These are phyloP conservation scores for Nysson spinosus DNA, from an alignment of 2,888 invertebrate species.

Conservation along the genomic window DNA sequence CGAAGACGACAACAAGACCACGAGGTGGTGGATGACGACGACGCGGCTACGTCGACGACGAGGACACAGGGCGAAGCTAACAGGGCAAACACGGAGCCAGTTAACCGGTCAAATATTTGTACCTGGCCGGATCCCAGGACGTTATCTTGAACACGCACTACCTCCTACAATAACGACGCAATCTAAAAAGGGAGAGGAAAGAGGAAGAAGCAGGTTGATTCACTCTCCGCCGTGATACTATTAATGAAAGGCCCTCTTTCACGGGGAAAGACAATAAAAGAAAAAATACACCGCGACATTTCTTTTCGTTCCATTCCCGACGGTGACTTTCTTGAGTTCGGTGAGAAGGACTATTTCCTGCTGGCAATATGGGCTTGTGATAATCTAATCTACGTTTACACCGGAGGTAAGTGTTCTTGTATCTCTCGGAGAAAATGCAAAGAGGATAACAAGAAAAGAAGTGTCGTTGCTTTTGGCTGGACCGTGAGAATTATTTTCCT, in stretches of 20 bases:
- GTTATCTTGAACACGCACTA: constrained; percentile 69
- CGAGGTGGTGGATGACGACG: constrained; percentile 25
- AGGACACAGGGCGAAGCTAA: constrained; percentile 53
- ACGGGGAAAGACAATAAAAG: constrained; percentile 63
- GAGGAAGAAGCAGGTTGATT: constrained; percentile 54
- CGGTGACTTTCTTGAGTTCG: constrained; percentile 3
- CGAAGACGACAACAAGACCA: constrained; percentile 17
- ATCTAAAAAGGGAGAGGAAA: not conserved
- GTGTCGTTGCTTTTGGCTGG: constrained; percentile 49
- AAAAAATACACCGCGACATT: constrained; percentile 47
- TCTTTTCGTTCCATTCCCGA: constrained; percentile 5
- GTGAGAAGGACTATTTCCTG: constrained; percentile 47
- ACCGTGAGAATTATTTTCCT: constrained; percentile 47
- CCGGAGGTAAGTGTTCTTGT: constrained; percentile 14
- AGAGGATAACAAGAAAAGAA: constrained; percentile 31
- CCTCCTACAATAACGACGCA: constrained; percentile 47
- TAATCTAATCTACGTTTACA: constrained; percentile 63
- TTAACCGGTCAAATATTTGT: constrained; percentile 74
- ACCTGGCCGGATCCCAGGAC: constrained; percentile 59
- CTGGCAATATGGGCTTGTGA: constrained; percentile 33
- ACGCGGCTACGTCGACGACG: constrained; percentile 12
- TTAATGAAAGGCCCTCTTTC: constrained; percentile 72
- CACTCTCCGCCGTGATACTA: constrained; percentile 50
- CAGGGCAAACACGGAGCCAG: constrained; percentile 69
- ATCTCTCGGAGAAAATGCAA: constrained; percentile 9